These are phyloP conservation scores for Globicephala melas DNA, from an alignment of 2,113 vertebrate genomes.

Conservation along the genomic window DNA sequence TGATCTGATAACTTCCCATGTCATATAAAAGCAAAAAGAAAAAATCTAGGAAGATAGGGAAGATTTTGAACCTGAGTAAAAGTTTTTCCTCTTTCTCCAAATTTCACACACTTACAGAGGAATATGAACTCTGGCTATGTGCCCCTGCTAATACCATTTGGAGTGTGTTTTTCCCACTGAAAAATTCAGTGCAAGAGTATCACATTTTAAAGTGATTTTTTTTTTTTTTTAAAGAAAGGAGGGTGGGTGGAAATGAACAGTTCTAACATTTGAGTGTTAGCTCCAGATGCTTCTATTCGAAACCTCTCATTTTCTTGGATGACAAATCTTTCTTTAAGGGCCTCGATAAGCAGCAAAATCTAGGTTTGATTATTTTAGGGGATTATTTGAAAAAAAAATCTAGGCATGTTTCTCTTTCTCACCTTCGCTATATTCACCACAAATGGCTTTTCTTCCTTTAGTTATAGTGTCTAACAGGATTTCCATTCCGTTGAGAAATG, in stretches of 20 bases:
- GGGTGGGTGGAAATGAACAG: not conserved
- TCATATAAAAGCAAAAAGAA: not conserved
- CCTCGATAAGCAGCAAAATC: not conserved
- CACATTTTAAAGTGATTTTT: constrained; percentile 7
- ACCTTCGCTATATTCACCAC: not conserved
- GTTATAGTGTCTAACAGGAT: constrained; percentile 4
- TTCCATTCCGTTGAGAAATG: not conserved
- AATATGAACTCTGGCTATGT: not conserved
- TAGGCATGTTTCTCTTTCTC: not conserved
- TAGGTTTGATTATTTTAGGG: not conserved
- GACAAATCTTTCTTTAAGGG: not conserved
- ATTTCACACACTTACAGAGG: not conserved
- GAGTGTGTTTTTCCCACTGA: constrained; percentile 66
- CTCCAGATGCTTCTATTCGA: constrained; percentile 16
- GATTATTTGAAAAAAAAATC: not conserved
- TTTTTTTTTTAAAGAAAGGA: not conserved
- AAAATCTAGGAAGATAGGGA: not conserved
- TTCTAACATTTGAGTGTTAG: not conserved
- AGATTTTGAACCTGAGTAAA: not conserved
- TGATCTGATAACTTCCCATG: not conserved
- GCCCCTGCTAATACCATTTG: not conserved
- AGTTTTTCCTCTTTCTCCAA: not conserved
- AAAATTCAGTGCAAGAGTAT: constrained; percentile 67
- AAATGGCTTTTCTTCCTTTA: not conserved
- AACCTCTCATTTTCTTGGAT: not conserved